phyloP scores from a whole-genome alignment of 2,113 vertebrate genomes.

The Rhinoderma darwinii region DNA sequence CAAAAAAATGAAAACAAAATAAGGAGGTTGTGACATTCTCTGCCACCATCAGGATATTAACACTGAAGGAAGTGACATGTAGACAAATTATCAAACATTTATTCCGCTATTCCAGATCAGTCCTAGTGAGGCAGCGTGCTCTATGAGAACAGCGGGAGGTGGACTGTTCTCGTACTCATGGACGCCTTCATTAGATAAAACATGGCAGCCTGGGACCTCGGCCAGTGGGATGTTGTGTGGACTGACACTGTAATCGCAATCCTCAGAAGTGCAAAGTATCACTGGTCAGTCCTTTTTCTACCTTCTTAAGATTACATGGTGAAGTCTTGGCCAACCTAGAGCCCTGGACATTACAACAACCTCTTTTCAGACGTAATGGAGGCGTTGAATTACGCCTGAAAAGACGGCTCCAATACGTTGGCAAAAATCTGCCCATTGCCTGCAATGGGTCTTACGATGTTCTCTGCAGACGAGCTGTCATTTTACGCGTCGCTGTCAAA shows the following conservation, averaged over 20 bases:
- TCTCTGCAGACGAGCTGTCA: no score
- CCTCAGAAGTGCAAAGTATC: not conserved
- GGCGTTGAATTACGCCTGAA: no score
- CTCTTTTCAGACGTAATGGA: no score
- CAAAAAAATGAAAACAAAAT: slow-evolving; percentile 37
- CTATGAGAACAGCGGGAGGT: slow-evolving; percentile 37
- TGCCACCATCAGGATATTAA: slow-evolving; percentile 38
- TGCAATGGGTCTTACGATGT: no score
- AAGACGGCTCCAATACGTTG: no score
- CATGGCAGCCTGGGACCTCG: slow-evolving; percentile 12
- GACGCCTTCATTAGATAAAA: slow-evolving; percentile 33
- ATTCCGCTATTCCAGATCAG: slow-evolving; percentile 39
- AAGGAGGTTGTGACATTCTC: slow-evolving; percentile 40
- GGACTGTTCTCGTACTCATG: slow-evolving; percentile 12
- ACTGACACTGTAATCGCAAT: not conserved
- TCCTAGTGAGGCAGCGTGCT: slow-evolving; percentile 37
- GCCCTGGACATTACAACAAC: no score
- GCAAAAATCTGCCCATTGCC: no score
- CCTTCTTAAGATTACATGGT: not conserved
- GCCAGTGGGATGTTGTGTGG: not conserved
- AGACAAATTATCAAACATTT: slow-evolving; percentile 52
- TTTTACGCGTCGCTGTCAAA: no score
- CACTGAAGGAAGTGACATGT: slow-evolving; percentile 46
- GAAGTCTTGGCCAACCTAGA: not conserved
- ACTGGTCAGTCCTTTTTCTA: not conserved